Percentiles rank a stretch among this genome's conserved stretches.
Evolutionary conservation across 2,113 vertebrate genomes (phyloP).

Genomic region (Carlito syrichta): DNA sequence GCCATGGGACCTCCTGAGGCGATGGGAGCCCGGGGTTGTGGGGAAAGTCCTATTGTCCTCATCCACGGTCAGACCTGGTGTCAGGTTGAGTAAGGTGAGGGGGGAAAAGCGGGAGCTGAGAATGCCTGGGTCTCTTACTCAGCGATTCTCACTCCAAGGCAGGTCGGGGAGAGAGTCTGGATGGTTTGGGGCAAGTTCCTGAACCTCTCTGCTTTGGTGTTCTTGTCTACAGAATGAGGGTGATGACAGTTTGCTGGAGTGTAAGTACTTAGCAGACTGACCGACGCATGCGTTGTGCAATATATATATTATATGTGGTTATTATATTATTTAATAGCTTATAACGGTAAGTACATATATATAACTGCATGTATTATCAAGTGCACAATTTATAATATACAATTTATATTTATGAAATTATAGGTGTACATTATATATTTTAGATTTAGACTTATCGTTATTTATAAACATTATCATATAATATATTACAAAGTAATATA

Average conservation of each 20-base stretch:
- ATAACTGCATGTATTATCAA: background rate
- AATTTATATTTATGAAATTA: background rate
- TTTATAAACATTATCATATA: too few species aligned
- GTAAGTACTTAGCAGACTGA: background rate
- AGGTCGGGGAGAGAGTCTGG: background rate
- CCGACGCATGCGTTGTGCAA: background rate
- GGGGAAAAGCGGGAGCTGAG: background rate
- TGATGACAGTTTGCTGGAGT: background rate
- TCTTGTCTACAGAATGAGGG: background rate
- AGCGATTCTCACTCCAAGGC: background rate
- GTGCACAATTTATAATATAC: background rate
- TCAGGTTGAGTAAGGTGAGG: background rate
- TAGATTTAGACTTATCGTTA: too few species aligned
- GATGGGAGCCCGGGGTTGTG: background rate
- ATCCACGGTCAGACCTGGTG: background rate
- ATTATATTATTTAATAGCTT: background rate
- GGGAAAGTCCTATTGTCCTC: background rate
- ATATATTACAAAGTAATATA: too few species aligned
- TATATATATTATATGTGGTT: background rate
- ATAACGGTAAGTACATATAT: background rate
- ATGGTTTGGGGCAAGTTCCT: background rate
- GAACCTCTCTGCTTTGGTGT: background rate
- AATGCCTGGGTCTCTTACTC: background rate
- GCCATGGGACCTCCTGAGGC: background rate
- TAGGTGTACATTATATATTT: background rate